Conservation (phyloP, 1,140 invertebrate species). For the Drosophila rufa region DNA sequence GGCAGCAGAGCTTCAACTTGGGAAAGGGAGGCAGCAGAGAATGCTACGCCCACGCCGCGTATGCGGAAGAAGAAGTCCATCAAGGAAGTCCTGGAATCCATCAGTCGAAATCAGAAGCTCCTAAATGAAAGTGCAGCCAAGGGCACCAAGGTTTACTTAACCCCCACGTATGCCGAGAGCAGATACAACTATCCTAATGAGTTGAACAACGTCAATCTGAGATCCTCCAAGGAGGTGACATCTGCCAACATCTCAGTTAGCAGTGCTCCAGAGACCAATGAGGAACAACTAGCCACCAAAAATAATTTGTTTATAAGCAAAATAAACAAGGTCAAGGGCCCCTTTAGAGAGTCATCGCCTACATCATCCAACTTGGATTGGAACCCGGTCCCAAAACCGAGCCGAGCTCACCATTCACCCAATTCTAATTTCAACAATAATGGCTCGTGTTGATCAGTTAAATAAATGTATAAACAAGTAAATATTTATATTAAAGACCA, state of each 20-base stretch:
- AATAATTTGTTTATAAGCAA: constrained; percentile 68
- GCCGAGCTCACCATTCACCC: constrained; percentile 43
- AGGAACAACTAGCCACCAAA: constrained; percentile 15
- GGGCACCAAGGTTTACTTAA: constrained; percentile 53
- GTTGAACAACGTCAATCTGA: constrained; percentile 20
- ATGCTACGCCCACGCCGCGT: constrained; percentile 10
- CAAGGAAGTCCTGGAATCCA: constrained; percentile 84
- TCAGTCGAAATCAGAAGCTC: constrained; percentile 78
- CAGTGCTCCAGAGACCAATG: constrained; percentile 5
- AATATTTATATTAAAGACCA: constrained; percentile 28
- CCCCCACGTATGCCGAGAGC: constrained; percentile 44
- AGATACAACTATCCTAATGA: constrained; percentile 33
- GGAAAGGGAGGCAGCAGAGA: constrained; percentile 6
- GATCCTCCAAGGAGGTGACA: constrained; percentile 26
- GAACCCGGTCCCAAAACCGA: constrained; percentile 84
- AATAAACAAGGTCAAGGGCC: constrained; percentile 66
- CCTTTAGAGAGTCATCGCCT: constrained; percentile 75
- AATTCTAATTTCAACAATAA: constrained; percentile 28
- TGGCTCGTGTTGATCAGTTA: constrained; percentile 18
- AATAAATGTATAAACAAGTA: constrained; percentile 27
- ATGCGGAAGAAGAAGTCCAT: constrained; percentile 69
- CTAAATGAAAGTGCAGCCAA: constrained; percentile 78
- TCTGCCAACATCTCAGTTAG: constrained; percentile 29
- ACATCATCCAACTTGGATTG: constrained; percentile 83
- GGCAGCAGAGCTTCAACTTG: background rate